Percentiles rank a stretch among this genome's conserved stretches.
These are phyloP conservation scores for Athripsodes cinereus DNA, from an alignment of 2,888 invertebrate species.

Conservation along the genomic window DNA sequence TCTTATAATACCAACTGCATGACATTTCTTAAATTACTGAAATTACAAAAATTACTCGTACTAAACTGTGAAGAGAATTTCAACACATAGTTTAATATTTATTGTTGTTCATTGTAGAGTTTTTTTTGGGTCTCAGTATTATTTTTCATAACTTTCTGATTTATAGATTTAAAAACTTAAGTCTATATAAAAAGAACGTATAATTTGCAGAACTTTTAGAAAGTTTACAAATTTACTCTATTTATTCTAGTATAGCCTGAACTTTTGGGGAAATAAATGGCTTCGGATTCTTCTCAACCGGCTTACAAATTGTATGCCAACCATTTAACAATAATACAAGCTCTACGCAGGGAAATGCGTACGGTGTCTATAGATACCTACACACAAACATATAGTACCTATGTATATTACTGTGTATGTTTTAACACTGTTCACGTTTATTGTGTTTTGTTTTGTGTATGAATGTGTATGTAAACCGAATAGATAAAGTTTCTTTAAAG, in stretches of 20 bases:
- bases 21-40: no score
- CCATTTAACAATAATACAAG: neutral
- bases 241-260: constrained; percentile 12
- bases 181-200: no score
- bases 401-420: neutral
- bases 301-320: constrained; percentile 3
- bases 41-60: no score
- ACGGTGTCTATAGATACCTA: no score
- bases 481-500: neutral
- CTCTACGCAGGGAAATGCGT: neutral
- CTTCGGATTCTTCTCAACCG: constrained; percentile 7
- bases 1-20: no score
- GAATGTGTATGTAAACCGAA: neutral
- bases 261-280: constrained; percentile 12
- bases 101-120: no score
- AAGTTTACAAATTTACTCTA: constrained; percentile 10
- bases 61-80: no score
- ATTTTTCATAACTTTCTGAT: no score
- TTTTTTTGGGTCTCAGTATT: no score
- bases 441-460: neutral
- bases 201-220: neutral
- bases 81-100: no score
- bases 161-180: no score
- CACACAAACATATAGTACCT: neutral
- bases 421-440: neutral